Percentiles rank a stretch among this genome's conserved stretches.
phyloP scores from a whole-genome alignment of 2,797 vertebrate species.

The Chaetodon trifasciatus region DNA sequence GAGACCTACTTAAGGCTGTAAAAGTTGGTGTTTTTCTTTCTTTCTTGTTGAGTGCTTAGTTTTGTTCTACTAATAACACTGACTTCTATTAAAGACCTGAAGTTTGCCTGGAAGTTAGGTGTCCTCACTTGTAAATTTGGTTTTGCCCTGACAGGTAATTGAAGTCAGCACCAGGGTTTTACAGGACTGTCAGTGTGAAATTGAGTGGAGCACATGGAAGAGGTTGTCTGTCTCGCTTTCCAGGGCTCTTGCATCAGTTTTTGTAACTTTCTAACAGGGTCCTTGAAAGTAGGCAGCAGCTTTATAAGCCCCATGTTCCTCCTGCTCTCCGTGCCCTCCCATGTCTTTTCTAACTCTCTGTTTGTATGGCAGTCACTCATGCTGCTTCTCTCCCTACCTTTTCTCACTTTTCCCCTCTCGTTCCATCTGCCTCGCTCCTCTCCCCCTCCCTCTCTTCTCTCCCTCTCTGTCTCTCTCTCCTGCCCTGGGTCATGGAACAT shows the following conservation, averaged over 20 bases:
- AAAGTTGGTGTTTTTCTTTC: neutral
- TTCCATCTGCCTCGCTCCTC: slow-evolving; percentile 28
- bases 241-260: slow-evolving; percentile 10
- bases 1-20: neutral
- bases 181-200: neutral
- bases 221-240: neutral
- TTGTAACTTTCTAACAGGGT: slow-evolving; percentile 14
- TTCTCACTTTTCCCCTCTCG: slow-evolving; percentile 30
- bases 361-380: slow-evolving; percentile 52
- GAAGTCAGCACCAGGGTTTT: neutral
- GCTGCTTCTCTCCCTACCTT: slow-evolving; percentile 35
- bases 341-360: slow-evolving; percentile 24
- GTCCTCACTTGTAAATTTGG: neutral
- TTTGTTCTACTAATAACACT: neutral
- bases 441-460: slow-evolving; percentile 13
- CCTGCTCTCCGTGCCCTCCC: slow-evolving; percentile 1
- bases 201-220: slow-evolving; percentile 3
- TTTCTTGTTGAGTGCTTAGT: neutral
- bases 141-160: neutral
- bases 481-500: slow-evolving; percentile 76
- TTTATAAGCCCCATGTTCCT: neutral
- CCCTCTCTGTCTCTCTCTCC: slow-evolving; percentile 22
- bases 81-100: neutral
- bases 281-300: slow-evolving; percentile 22
- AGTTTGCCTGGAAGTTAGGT: neutral